Percentiles rank a stretch among this genome's conserved stretches.
phyloP scores from a whole-genome alignment of 2,888 invertebrate genomes.

The Serrognathus titanus region DNA sequence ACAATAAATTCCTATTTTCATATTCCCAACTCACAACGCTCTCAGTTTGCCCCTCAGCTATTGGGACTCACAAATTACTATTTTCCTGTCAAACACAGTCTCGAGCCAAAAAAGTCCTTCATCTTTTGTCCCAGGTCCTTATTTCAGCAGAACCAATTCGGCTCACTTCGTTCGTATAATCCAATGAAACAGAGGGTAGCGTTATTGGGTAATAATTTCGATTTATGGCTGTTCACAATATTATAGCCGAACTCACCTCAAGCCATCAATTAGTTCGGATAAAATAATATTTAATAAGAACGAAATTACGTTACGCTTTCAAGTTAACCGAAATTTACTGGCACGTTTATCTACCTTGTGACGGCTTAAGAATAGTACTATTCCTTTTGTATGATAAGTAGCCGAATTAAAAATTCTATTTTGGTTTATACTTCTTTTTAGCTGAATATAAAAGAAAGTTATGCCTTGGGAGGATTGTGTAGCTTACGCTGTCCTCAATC shows the following conservation, averaged over 20 bases:
- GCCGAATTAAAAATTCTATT: too few relatives aligned
- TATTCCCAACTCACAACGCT: constrained; percentile 30
- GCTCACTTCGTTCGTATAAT: not conserved
- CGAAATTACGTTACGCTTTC: too few relatives aligned
- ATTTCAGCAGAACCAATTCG: not conserved
- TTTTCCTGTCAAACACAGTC: constrained; percentile 37
- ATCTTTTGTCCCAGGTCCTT: constrained; percentile 11
- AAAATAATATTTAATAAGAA: too few relatives aligned
- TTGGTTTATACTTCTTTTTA: too few relatives aligned
- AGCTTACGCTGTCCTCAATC: not conserved
- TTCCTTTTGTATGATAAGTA: too few relatives aligned
- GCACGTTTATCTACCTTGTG: too few relatives aligned
- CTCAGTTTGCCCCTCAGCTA: constrained; percentile 15
- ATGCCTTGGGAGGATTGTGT: not conserved
- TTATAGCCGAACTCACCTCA: too few relatives aligned
- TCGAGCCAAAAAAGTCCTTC: constrained; percentile 22
- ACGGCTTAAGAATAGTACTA: too few relatives aligned
- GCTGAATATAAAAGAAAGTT: not conserved
- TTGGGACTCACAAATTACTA: constrained; percentile 39
- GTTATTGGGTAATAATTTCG: not conserved
- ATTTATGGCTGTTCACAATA: too few relatives aligned
- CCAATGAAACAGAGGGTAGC: not conserved
- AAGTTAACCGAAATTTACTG: too few relatives aligned
- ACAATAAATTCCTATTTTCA: constrained; percentile 36
- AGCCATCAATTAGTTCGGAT: too few relatives aligned